Evolutionary conservation across 2,797 vertebrate genomes (phyloP).

Genomic region (Perodicticus potto): DNA sequence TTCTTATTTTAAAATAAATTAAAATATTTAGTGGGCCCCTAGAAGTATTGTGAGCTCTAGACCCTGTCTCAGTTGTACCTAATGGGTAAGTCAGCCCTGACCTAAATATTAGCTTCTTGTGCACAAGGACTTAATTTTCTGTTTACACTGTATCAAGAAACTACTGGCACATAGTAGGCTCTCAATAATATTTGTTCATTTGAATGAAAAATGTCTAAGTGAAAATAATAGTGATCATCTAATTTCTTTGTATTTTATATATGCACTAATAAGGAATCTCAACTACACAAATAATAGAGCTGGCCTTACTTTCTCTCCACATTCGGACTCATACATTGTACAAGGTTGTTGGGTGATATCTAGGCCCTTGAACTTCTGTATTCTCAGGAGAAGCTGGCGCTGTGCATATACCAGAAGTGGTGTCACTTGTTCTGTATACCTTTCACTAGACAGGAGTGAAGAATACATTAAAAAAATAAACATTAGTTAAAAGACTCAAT

Average conservation of each 20-base stretch:
- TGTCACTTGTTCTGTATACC: slow-evolving; percentile 91
- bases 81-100: neutral
- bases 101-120: neutral
- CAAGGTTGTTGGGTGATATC: slow-evolving; percentile 88
- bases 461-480: slow-evolving; percentile 25
- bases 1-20: slow-evolving; percentile 23
- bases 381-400: slow-evolving; percentile 91
- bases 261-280: neutral
- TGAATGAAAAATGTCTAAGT: neutral
- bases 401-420: slow-evolving; percentile 95
- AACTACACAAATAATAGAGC: neutral
- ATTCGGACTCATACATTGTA: slow-evolving; percentile 85
- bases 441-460: slow-evolving; percentile 89
- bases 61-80: neutral
- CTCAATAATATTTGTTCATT: neutral
- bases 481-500: neutral
- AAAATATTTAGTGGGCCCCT: neutral
- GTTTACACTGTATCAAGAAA: neutral
- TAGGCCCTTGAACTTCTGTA: slow-evolving; percentile 86
- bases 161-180: neutral
- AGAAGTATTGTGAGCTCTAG: neutral
- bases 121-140: neutral
- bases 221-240: neutral
- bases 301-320: slow-evolving; percentile 89
- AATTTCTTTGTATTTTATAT: neutral